A percentile compares a stretch with the other conserved stretches of the same genome.
These are phyloP conservation scores for Macrotis lagotis DNA, from an alignment of 2,113 vertebrate genomes.

Conservation along the genomic window DNA sequence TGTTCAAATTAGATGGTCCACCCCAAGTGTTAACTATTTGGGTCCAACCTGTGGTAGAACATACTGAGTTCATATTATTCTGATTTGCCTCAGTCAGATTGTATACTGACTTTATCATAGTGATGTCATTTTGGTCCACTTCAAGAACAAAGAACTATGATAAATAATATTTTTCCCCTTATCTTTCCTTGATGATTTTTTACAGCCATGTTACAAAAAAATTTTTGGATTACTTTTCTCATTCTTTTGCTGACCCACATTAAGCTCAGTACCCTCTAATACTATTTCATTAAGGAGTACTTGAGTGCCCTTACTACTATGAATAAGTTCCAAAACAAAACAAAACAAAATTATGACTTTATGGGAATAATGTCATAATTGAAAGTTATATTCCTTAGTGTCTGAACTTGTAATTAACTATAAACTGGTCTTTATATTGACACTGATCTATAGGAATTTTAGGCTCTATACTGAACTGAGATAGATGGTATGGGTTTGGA, in stretches of 20 bases:
- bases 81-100: too few species aligned
- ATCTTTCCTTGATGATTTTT: background rate
- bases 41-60: too few species aligned
- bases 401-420: background rate
- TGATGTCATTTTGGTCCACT: too few species aligned
- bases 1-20: too few species aligned
- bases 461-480: background rate
- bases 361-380: background rate
- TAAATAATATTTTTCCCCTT: too few species aligned
- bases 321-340: background rate
- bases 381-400: background rate
- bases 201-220: background rate
- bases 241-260: background rate
- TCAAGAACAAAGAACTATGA: too few species aligned
- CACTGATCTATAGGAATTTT: background rate
- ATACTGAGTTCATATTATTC: too few species aligned
- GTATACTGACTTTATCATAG: too few species aligned
- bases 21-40: too few species aligned
- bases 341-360: background rate
- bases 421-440: background rate
- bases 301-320: background rate
- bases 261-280: background rate
- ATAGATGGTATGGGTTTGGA: background rate
- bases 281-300: background rate
- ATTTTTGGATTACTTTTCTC: background rate